Base-by-base conservation (phyloP, 2,113 vertebrate genomes). In the Corythaeola cristata region DNA sequence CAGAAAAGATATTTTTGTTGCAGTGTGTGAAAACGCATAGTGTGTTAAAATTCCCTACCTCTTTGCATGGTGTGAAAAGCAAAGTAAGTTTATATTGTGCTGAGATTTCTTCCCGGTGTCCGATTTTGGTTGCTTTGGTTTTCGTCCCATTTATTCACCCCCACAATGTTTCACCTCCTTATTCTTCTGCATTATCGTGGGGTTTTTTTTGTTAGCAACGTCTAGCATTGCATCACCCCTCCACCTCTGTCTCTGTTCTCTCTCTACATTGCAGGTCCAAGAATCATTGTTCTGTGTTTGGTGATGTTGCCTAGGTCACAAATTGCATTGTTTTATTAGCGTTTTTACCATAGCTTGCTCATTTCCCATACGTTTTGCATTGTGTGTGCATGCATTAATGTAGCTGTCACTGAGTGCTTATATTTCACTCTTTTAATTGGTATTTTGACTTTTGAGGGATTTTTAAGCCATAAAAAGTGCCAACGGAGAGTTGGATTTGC, bases 251-350 rank as follows among this genome's bases (percentile, higher is more conserved):
- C 47, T 89, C 33, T 53, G 7, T 91, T 94, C 28, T 92, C 15
- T 71, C n/a, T 75, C n/a, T 82, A 56, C 52, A 19, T 6, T 69
- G 56, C 58, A 41, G 26, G 32, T 72, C 66, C 28, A 60, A 37
- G 89, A 92, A 66, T 66, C 64, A 69, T 95, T 95, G 58, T 72
- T 91, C 67, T 90, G 41, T 93, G 32, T 59, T 84, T 68, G 66
- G 45, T 50, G 55, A 16, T 83, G 91, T 93, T 95, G 84, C 90
- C 88, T 91, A 73, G 84, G 89, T 95, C 86, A 88, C 81, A 83
- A 83, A 93, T 92, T 22, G 53, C 89, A 85, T 91, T 3, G 66
- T 91, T 92, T 88, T 88, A 83, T 88, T 87, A 78, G 79, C 3
- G 0, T 56, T 92, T 93, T 84, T 87, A 60, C 39, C 64, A 16